Evolutionary conservation across 2,113 vertebrate genomes (phyloP).

Genomic region (Anser cygnoides): DNA sequence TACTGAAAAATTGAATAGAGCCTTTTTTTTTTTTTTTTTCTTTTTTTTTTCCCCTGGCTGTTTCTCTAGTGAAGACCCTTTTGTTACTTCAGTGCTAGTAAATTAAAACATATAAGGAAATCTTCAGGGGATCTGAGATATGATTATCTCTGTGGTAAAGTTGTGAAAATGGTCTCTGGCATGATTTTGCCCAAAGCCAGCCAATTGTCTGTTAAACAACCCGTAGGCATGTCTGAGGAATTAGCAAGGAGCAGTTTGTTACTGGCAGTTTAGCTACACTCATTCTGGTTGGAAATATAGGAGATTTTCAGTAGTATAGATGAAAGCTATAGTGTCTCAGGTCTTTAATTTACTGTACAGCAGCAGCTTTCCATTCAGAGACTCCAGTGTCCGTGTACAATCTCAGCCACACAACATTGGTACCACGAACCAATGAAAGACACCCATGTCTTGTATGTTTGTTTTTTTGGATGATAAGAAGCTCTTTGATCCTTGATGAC

Average conservation of each 20-base stretch:
- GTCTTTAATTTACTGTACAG: not conserved
- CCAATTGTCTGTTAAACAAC: not conserved
- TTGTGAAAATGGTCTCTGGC: not conserved
- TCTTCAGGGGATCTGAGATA: not conserved
- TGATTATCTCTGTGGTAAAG: not conserved
- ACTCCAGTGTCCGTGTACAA: not conserved
- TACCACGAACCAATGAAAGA: not conserved
- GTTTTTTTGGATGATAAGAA: not conserved
- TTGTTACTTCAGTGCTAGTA: accelerated
- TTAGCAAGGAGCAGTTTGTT: not conserved
- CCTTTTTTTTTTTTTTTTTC: not conserved
- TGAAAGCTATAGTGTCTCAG: not conserved
- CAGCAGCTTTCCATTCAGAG: not conserved
- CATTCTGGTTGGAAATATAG: not conserved
- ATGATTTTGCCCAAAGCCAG: not conserved
- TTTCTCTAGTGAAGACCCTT: not conserved
- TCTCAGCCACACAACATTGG: not conserved
- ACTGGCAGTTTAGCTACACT: not conserved
- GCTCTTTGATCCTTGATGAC: not conserved
- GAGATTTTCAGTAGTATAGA: accelerated
- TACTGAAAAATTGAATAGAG: not conserved
- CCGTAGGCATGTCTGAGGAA: not conserved
- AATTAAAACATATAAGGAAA: not conserved
- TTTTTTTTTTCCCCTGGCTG: not conserved
- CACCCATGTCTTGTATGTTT: not conserved